A percentile compares a stretch with the other conserved stretches of the same genome.
phyloP scores from a whole-genome alignment of 2,113 vertebrate genomes.

The Leptosomus discolor region DNA sequence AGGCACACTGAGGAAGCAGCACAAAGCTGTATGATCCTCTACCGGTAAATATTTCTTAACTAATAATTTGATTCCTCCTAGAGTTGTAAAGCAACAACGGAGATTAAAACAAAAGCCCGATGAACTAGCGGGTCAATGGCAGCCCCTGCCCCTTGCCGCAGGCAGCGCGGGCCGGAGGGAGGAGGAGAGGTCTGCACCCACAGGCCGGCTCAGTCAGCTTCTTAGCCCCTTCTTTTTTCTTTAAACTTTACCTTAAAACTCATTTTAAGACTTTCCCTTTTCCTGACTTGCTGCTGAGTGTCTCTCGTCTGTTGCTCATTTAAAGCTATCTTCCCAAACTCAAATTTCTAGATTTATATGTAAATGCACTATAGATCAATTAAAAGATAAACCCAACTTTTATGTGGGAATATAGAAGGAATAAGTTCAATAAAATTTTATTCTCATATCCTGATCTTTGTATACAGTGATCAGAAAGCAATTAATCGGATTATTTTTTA shows the following conservation, averaged over 20 bases:
- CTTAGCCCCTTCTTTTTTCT: accelerated
- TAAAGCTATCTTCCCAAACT: neutral
- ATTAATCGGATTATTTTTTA: slow-evolving; percentile 18
- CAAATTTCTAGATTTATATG: slow-evolving; percentile 47
- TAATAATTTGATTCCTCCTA: neutral
- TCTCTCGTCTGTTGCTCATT: neutral
- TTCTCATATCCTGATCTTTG: neutral
- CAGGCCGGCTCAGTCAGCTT: accelerated
- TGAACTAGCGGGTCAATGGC: neutral
- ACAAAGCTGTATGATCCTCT: neutral
- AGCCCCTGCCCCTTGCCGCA: neutral
- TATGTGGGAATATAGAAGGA: neutral
- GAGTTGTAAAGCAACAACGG: neutral
- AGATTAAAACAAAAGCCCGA: neutral
- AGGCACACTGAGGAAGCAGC: neutral
- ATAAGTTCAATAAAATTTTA: neutral
- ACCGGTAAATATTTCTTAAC: neutral
- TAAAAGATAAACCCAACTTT: slow-evolving; percentile 57
- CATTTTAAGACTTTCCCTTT: neutral
- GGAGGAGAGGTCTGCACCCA: neutral
- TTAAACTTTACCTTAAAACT: neutral
- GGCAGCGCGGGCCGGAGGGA: neutral
- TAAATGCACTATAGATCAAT: slow-evolving; percentile 54
- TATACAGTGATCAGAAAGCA: slow-evolving; percentile 1
- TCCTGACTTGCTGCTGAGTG: neutral